These are phyloP conservation scores for Agonopterix heracliana DNA, from an alignment of 2,888 invertebrate genomes.

Conservation along the genomic window DNA sequence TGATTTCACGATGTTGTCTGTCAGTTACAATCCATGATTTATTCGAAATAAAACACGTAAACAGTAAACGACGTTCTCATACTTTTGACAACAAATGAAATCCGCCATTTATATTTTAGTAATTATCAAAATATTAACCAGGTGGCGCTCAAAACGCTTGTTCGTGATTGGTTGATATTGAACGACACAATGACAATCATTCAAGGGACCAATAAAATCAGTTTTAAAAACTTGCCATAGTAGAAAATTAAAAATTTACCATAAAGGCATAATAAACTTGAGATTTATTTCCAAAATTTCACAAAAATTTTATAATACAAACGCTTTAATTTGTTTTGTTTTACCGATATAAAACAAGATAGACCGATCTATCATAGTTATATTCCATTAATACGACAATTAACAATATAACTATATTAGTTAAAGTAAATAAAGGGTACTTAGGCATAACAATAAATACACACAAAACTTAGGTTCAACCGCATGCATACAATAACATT, in stretches of 20 bases:
- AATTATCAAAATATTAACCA: conserved; percentile 32
- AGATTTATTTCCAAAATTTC: too few species aligned
- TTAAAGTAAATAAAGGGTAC: conserved; percentile 29
- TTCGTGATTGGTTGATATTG: conserved; percentile 34
- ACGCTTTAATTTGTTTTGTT: too few species aligned
- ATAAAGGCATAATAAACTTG: too few species aligned
- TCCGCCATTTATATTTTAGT: conserved; percentile 59
- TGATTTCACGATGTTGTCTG: not conserved
- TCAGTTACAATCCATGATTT: conserved; percentile 17
- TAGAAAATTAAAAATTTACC: too few species aligned
- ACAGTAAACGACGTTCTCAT: conserved; percentile 31
- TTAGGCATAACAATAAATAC: conserved; percentile 39
- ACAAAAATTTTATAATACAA: too few species aligned
- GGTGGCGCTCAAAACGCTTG: conserved; percentile 46
- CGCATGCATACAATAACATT: conserved; percentile 14
- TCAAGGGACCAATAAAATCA: conserved; percentile 7
- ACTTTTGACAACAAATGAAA: conserved; percentile 57
- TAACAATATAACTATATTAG: not conserved
- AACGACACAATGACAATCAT: not conserved
- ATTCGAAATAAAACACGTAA: conserved; percentile 25
- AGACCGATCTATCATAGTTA: too few species aligned
- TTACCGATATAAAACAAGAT: too few species aligned
- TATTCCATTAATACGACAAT: too few species aligned
- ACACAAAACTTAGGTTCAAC: conserved; percentile 33
- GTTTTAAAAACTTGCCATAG: conserved; percentile 11